A percentile compares a stretch with the other conserved stretches of the same genome.
Evolutionary conservation across 2,888 invertebrate species (phyloP).

Genomic region (Lithophane semibrunnea): DNA sequence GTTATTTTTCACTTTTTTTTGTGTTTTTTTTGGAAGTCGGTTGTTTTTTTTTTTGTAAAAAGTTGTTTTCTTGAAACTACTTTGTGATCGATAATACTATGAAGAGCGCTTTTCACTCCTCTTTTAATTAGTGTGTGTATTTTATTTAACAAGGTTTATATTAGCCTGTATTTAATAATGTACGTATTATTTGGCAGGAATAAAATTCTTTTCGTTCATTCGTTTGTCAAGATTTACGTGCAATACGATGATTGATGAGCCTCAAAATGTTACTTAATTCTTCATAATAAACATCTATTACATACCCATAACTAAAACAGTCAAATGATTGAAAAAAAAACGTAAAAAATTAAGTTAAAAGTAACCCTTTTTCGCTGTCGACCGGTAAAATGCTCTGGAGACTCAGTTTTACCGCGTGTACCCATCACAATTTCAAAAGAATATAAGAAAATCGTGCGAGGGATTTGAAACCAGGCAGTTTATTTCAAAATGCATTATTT

Average conservation of each 20-base stretch:
- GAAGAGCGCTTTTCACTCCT: neutral
- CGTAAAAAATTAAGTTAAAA: neutral
- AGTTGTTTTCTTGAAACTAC: neutral
- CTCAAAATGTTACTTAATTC: neutral
- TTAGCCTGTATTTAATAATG: too few species aligned
- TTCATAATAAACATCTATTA: neutral
- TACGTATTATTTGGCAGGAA: too few species aligned
- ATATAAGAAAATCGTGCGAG: slow-evolving; percentile 5
- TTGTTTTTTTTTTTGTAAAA: too few species aligned
- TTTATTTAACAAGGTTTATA: too few species aligned
- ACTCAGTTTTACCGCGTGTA: slow-evolving; percentile 7
- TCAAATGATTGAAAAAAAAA: neutral
- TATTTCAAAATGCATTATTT: slow-evolving; percentile 41
- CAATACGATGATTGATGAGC: neutral
- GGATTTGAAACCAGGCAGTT: slow-evolving; percentile 12
- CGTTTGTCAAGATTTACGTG: too few species aligned
- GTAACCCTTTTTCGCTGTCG: neutral
- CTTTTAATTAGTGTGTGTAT: neutral
- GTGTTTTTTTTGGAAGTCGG: too few species aligned
- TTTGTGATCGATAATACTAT: neutral
- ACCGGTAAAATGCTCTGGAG: slow-evolving; percentile 14
- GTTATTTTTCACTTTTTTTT: too few species aligned
- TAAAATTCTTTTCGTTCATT: too few species aligned
- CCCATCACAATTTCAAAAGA: slow-evolving; percentile 19
- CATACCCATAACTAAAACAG: neutral